Evolutionary conservation across 2,797 vertebrate species (phyloP).

Genomic region (Halcyon badia): DNA sequence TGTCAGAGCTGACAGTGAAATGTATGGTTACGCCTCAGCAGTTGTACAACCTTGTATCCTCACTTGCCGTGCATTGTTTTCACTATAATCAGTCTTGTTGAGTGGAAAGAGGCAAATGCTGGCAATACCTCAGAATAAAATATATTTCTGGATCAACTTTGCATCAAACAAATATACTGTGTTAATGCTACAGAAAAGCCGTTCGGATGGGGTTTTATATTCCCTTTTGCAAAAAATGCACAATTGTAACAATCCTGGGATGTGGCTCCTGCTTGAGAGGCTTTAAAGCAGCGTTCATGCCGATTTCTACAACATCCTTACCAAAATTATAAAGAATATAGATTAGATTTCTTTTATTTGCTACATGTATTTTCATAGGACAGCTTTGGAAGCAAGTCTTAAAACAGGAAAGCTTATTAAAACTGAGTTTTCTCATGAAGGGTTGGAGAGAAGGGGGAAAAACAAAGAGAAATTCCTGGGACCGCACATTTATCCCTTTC

Average conservation of each 20-base stretch:
- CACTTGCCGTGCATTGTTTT: neutral
- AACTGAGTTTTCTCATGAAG: neutral
- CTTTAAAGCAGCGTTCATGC: neutral
- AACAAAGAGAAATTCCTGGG: neutral
- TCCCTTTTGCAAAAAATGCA: neutral
- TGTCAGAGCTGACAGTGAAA: slow-evolving; percentile 43
- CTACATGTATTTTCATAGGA: neutral
- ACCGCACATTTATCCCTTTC: neutral
- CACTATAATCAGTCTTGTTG: slow-evolving; percentile 19
- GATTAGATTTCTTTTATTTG: neutral
- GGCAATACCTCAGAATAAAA: slow-evolving; percentile 40
- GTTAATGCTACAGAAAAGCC: neutral
- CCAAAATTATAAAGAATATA: neutral
- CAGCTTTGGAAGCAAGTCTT: neutral
- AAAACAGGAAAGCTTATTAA: neutral
- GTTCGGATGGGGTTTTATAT: neutral
- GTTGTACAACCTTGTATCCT: neutral
- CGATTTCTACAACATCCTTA: neutral
- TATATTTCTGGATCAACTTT: neutral
- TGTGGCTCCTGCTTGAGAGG: neutral
- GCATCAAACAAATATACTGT: neutral
- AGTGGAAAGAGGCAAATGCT: slow-evolving; percentile 12
- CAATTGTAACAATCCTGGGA: neutral
- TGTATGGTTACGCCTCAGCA: slow-evolving; percentile 27
- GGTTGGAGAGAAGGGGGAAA: neutral